phyloP scores from a whole-genome alignment of 2,113 vertebrate genomes.

The Eulacestoma nigropectus region DNA sequence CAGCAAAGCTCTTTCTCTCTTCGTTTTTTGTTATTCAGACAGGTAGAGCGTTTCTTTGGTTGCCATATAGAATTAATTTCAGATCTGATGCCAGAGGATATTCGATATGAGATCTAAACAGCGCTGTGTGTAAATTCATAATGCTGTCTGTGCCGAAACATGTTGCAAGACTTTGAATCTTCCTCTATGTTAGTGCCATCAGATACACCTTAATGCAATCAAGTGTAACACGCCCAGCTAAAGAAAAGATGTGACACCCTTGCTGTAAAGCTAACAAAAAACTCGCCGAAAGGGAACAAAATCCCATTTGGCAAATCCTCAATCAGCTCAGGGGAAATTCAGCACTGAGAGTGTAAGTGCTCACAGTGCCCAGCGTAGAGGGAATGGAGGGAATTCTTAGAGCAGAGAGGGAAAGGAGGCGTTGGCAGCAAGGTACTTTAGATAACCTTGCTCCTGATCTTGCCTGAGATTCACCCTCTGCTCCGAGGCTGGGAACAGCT shows the following conservation, averaged over 20 bases:
- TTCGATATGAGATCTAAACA: slow-evolving; percentile 56
- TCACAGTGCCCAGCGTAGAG: not conserved
- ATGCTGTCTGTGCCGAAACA: slow-evolving; percentile 10
- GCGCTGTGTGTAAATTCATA: not conserved
- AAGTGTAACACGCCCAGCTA: not conserved
- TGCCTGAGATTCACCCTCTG: not conserved
- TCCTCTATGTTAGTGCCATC: not conserved
- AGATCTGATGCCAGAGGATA: slow-evolving; percentile 64
- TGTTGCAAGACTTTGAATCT: slow-evolving; percentile 32
- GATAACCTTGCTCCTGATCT: slow-evolving; percentile 14
- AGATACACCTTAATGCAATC: slow-evolving; percentile 33
- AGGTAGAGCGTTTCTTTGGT: slow-evolving; percentile 35
- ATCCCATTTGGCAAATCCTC: slow-evolving; percentile 5
- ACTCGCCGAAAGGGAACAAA: slow-evolving; percentile 13
- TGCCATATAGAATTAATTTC: slow-evolving; percentile 32
- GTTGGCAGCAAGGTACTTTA: not conserved
- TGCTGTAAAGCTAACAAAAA: slow-evolving; percentile 17
- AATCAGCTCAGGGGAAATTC: not conserved
- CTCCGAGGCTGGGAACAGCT: not conserved
- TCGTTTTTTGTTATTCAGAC: not conserved
- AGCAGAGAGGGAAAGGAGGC: not conserved
- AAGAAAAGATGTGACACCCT: slow-evolving; percentile 43
- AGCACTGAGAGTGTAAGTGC: rapidly evolving
- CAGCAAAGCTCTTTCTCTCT: not conserved
- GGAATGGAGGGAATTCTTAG: not conserved